These are phyloP conservation scores for Callyntrura guangdongensis DNA, from an alignment of 2,888 invertebrate species.

Conservation along the genomic window DNA sequence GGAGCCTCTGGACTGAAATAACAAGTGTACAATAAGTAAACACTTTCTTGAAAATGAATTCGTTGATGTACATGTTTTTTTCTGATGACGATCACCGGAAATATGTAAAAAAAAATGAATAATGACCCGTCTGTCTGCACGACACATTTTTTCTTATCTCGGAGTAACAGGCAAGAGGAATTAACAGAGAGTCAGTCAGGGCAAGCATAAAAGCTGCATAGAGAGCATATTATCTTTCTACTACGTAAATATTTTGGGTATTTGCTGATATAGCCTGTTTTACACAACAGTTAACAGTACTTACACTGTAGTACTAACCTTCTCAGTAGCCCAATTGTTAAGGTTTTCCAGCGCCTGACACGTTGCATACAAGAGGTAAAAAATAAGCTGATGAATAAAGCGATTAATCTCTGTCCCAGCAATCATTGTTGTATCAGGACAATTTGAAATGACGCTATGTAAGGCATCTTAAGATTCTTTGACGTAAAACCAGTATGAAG, in stretches of 20 bases:
- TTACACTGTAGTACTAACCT: constrained; percentile 36
- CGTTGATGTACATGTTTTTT: not conserved
- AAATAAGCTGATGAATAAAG: too few relatives aligned
- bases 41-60: not conserved
- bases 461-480: too few relatives aligned
- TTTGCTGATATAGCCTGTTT: too few relatives aligned
- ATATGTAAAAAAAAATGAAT: not conserved
- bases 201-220: not conserved
- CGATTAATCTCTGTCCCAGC: too few relatives aligned
- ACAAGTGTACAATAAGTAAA: too few relatives aligned
- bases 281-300: too few relatives aligned
- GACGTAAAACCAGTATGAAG: too few relatives aligned
- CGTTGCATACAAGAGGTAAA: not conserved
- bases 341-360: not conserved
- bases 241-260: not conserved
- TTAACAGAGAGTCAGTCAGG: not conserved
- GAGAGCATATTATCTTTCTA: too few relatives aligned
- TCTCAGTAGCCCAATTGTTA: constrained; percentile 13
- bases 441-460: too few relatives aligned
- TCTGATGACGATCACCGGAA: not conserved
- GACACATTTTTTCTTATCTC: not conserved
- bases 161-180: not conserved
- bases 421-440: too few relatives aligned
- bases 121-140: not conserved
- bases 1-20: too few relatives aligned